Conservation (phyloP, 2,797 vertebrate genomes). For the Manis pentadactyla region DNA sequence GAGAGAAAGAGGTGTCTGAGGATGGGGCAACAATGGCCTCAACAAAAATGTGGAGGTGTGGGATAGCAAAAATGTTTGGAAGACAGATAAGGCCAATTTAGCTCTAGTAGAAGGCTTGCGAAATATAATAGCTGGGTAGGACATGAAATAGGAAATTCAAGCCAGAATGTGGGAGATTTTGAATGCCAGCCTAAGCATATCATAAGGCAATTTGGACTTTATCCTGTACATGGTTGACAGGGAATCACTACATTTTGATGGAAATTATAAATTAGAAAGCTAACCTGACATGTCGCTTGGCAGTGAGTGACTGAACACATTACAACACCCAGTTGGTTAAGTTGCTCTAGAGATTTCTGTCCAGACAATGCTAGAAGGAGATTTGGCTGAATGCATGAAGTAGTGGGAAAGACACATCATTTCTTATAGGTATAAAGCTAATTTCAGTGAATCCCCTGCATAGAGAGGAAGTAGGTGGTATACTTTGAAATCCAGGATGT, state of each 20-base stretch:
- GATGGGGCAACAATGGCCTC: neutral
- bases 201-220: conserved; percentile 32
- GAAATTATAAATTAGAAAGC: conserved; percentile 37
- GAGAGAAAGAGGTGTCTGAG: neutral
- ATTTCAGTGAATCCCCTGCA: neutral
- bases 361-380: neutral
- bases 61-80: neutral
- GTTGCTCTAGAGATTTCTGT: neutral
- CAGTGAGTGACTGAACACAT: neutral
- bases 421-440: neutral
- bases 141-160: neutral
- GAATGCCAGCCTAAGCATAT: conserved; percentile 39
- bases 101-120: neutral
- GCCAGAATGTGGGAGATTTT: neutral
- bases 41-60: neutral
- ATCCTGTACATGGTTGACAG: neutral
- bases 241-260: conserved; percentile 20
- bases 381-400: neutral
- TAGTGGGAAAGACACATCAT: neutral
- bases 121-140: neutral
- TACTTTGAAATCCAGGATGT: neutral
- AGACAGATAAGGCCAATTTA: neutral
- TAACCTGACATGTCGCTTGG: neutral
- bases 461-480: neutral
- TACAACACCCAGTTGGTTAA: neutral